Evolutionary conservation across 2,888 invertebrate species (phyloP).

Genomic region (Latrodectus hesperus): DNA sequence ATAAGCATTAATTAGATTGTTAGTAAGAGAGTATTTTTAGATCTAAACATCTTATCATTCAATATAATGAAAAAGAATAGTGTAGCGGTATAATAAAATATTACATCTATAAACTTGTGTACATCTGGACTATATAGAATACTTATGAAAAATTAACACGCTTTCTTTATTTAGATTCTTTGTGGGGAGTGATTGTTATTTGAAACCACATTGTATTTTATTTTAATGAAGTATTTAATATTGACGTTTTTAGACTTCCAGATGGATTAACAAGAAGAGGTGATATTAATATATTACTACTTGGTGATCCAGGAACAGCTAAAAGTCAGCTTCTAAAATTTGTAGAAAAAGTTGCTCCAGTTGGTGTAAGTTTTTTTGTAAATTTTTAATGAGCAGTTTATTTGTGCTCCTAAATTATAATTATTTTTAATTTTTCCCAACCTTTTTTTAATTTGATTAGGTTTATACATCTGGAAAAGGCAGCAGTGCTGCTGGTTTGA

Average conservation of each 20-base stretch:
- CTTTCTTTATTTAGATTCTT: not conserved
- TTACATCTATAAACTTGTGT: too few relatives aligned
- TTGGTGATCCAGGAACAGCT: conserved; percentile 99
- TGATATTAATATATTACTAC: conserved; percentile 93
- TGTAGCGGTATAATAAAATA: too few relatives aligned
- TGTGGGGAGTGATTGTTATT: not conserved
- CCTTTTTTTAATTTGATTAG: conserved; percentile 70
- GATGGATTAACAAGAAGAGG: conserved; percentile 96
- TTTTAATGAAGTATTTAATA: conserved; percentile 20
- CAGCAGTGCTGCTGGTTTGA: conserved; percentile 98
- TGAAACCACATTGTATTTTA: not conserved
- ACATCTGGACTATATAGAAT: not conserved
- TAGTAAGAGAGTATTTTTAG: too few relatives aligned
- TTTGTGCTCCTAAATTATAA: not conserved
- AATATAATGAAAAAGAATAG: too few relatives aligned
- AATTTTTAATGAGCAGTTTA: not conserved
- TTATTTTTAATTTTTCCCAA: not conserved
- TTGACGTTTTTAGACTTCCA: conserved; percentile 81
- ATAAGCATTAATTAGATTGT: too few relatives aligned
- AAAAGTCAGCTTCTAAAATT: conserved; percentile 98
- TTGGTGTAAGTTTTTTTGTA: conserved; percentile 81
- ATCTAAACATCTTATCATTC: too few relatives aligned
- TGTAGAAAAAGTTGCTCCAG: conserved; percentile 94
- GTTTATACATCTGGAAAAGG: conserved; percentile 99
- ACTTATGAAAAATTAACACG: too few relatives aligned